Evolutionary conservation across 2,888 invertebrate genomes (phyloP).

Genomic region (Noctuana brunneofusca): DNA sequence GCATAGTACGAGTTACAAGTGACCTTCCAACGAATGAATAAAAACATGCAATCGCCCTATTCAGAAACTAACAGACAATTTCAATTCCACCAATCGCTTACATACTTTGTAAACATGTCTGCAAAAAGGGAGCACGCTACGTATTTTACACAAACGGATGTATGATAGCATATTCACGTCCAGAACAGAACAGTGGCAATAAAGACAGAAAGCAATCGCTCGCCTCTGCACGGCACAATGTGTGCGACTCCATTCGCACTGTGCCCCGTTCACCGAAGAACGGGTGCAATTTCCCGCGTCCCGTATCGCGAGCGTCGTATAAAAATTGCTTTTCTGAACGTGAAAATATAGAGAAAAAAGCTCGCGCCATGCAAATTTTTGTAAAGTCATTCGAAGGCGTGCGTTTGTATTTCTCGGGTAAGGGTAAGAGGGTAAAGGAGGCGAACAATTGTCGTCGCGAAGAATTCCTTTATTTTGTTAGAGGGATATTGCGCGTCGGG

Average conservation of each 20-base stretch:
- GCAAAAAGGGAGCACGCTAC: constrained; percentile 17
- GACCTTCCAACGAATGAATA: constrained; percentile 4
- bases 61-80: constrained; percentile 12
- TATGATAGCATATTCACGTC: constrained; percentile 34
- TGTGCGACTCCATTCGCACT: constrained; percentile 68
- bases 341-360: constrained; percentile 73
- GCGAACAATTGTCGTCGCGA: constrained; percentile 78
- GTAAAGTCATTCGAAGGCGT: constrained; percentile 81
- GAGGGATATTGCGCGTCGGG: constrained; percentile 81
- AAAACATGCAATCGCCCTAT: constrained; percentile 6
- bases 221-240: constrained; percentile 64
- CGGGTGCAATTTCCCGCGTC: constrained; percentile 79
- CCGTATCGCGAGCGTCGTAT: constrained; percentile 76
- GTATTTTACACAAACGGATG: constrained; percentile 33
- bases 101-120: constrained; percentile 25
- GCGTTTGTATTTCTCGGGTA: constrained; percentile 80
- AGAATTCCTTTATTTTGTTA: constrained; percentile 79
- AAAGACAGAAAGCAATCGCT: constrained; percentile 70
- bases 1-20: neutral
- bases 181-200: constrained; percentile 64
- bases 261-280: constrained; percentile 65
- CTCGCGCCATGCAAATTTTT: constrained; percentile 77
- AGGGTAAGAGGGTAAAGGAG: constrained; percentile 68
- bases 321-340: constrained; percentile 81
- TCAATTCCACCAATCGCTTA: constrained; percentile 13